Base-by-base conservation (phyloP, 2,888 invertebrate species). In the Drosophila mimetica region DNA sequence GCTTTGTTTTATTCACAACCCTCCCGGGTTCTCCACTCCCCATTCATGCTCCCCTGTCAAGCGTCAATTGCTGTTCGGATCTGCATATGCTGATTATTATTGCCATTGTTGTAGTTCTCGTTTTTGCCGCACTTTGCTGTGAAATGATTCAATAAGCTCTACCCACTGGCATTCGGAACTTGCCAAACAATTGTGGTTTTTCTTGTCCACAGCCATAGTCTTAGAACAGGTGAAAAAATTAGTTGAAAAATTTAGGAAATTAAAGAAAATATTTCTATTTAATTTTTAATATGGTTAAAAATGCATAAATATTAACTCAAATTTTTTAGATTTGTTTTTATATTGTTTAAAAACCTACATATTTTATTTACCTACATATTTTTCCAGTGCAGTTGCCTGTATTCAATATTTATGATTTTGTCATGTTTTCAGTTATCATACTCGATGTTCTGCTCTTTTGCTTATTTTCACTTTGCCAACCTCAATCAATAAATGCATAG, bases 81-180 rank as follows among this genome's bases (percentile, higher is more conserved):
- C 51, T 59, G 59, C 69, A 69, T 63, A 59, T 74, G 54, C 57
- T 70, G 50, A 58, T 50, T 46, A 52, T 64, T 71, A 51, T 64
- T 67, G 47, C 25, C 51, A 54, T 51, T 58, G 54, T 42, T 61
- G 52, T 59, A 59, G 70, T 39, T 48, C 32, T 46, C 53, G 70
- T 51, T 53, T 28, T 39, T 58, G 32, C 30, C 28, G 53, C 28
- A 44, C 42, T 50, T 37, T 57, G 34, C 39, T 63, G 46, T 52
- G 74, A 71, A 74, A 83, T 77, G 79, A 76, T 79, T 85, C 76
- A 81, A 88, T 85, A 82, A 82, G 85, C 77, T 77, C 76, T 82
- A 22, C 34, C 42, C 51, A 76, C 71, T 76, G 77, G 60, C 71
- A 77, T 71, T 63, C 41, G 65, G 64, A 65, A 67, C 53, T 52